Evolutionary conservation across 2,888 invertebrate genomes (phyloP), one percentile per base, ranked within the genome.

Genomic region (Ommatoiulus sabulosus): DNA sequence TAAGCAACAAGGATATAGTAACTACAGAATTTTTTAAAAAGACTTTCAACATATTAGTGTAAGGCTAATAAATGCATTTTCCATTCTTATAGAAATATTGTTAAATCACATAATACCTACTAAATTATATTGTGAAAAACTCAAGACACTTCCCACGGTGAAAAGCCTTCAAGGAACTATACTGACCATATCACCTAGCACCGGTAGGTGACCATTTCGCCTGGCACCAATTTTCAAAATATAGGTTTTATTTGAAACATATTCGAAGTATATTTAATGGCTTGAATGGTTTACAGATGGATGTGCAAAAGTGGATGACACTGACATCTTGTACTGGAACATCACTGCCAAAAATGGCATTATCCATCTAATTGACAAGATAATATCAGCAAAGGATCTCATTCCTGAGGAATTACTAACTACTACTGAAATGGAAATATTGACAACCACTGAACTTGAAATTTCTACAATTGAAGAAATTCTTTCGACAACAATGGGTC

Each of bases 271-370:
- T 48, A 48, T 57, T 24, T 1, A 35, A 24, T 80, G 5, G 57
- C n/a, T 57, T 17, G 5, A 48, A 35, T 80, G 35, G 15, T 80
- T 86, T 86, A 44, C 44, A 89, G 89, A 46, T 44, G 89, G 89
- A 89, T 89, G 89, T 89, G 89, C 89, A 43, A 89, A 89, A 89
- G 89, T 89, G 24, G 87, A 89, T 80, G 87, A 89, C 8, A 15
- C 89, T 72, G 89, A 89, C 20, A 87, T 89, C 46, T 44, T 89
- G 24, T 89, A 89, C 46, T 89, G 89, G 89, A 89, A 89, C 46
- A 89, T 89, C 15, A 87, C 87, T 46, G 89, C 87, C 5, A 57
- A 86, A 72, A 63, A 80, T 63, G 89, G 89, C 8, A 43, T 89
- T 20, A 63, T 89, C n/a, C 89, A 89, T 87, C 63, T 89, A 5